Percentiles rank a stretch among this genome's conserved stretches.
Conservation (phyloP, 1,140 invertebrate genomes). For the Pectinophora gossypiella region DNA sequence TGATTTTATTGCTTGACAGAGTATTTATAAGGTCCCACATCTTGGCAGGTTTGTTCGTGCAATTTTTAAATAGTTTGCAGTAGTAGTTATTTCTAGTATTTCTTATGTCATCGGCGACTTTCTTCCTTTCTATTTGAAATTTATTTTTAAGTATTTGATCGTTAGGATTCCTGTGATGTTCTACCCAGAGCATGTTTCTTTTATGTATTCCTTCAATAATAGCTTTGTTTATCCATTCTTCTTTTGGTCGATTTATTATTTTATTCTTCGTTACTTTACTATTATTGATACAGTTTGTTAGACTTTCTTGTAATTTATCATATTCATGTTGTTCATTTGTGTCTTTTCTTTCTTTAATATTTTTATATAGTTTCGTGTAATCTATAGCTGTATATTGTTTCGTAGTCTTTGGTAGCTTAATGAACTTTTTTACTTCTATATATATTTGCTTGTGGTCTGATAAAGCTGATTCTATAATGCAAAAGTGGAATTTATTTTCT, state of each 20-base stretch:
- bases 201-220: neutral
- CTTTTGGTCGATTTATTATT: neutral
- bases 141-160: neutral
- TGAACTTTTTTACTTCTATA: no score
- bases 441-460: constrained; percentile 6
- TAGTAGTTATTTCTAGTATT: neutral
- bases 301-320: neutral
- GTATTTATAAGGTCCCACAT: neutral
- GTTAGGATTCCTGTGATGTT: neutral
- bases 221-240: constrained; percentile 4
- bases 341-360: neutral
- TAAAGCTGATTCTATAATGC: neutral
- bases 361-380: no score
- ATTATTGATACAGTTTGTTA: neutral
- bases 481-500: no score
- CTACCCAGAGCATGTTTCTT: neutral
- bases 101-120: neutral
- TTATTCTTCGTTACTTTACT: neutral
- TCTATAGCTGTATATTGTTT: no score
- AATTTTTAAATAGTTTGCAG: neutral
- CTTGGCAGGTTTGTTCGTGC: neutral
- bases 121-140: neutral
- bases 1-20: neutral
- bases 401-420: no score
- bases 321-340: neutral